These are phyloP conservation scores for Copidosoma floridanum DNA, from an alignment of 1,140 invertebrate species.

Conservation along the genomic window DNA sequence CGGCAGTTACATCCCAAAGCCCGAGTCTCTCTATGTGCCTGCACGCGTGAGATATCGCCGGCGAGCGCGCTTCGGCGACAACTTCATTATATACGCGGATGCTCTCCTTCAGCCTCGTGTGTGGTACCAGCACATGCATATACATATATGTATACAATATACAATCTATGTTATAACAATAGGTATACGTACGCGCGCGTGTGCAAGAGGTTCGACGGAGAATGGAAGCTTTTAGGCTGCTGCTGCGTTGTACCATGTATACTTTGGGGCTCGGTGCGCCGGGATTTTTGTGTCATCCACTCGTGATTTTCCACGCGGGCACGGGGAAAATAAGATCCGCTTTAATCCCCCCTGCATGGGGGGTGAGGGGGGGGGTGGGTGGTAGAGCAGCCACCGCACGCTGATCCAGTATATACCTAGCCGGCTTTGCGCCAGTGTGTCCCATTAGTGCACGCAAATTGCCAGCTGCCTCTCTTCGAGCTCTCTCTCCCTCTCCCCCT, in stretches of 20 bases:
- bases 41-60: slow-evolving; percentile 35
- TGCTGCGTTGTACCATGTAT: neutral
- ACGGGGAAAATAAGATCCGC: slow-evolving; percentile 18
- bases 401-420: slow-evolving; percentile 3
- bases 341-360: slow-evolving; percentile 20
- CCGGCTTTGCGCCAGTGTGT: slow-evolving; percentile 5
- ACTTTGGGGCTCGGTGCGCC: neutral
- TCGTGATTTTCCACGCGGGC: slow-evolving; percentile 26
- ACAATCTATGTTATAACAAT: too few species aligned
- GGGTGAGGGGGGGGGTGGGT: neutral
- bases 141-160: too few species aligned
- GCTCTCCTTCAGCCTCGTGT: too few species aligned
- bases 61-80: slow-evolving; percentile 38
- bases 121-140: too few species aligned
- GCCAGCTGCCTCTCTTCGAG: slow-evolving; percentile 15
- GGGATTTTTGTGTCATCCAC: slow-evolving; percentile 21
- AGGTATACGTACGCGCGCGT: too few species aligned
- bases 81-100: slow-evolving; percentile 34
- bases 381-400: too few species aligned
- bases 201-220: too few species aligned
- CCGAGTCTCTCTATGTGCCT: neutral
- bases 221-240: slow-evolving; percentile 19
- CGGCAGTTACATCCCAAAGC: too few species aligned
- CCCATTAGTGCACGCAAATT: slow-evolving; percentile 20
- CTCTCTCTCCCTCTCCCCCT: neutral